Base-by-base conservation (phyloP, 2,888 invertebrate species). In the Mycalesis mineus region DNA sequence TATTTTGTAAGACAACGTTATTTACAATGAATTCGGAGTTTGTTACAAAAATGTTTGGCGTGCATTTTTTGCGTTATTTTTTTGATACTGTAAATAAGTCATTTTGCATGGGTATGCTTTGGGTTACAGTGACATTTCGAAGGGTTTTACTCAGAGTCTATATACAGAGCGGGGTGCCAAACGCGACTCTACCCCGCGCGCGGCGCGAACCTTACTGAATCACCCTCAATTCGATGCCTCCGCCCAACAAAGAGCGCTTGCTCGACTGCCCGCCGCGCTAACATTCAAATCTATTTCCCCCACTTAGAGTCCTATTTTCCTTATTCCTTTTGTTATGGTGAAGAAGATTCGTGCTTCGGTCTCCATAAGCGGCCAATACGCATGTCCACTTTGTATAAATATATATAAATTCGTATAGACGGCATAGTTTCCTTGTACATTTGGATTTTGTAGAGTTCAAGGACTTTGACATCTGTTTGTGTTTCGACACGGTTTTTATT, bases 211-310 rank as follows among this genome's bases (percentile, higher is more conserved):
- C 77, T 82, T 79, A 89, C 89, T 89, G 88, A 89, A 86, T 84
- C 84, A 84, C 79, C 84, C 84, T 81, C 80, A 75, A 87, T 75
- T 82, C 86, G 75, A 84, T 81, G 88, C 88, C 88, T 82, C 88
- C 89, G 89, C 88, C 88, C 88, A 87, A 84, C 85, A 87, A 77
- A 87, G 71, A 84, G 88, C 88, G 88, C 88, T 82, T 87, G 88
- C 87, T 81, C 88, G 70, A 77, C 71, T 67, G 69, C 51, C 62
- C 17, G 9, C 58, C 58, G 58, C 62, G 70, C 58, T 62, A 54
- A 78, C 64, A 76, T 65, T 68, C 62, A 68, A 74, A 76, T 73
- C 57, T 77, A 62, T 45, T 17, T 0, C 3, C 22, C 49, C 7
- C 36, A 0, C 9, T 61, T 73, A 83, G 68, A 74, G 78, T 66